A percentile compares a stretch with the other conserved stretches of the same genome.
Evolutionary conservation across 2,797 vertebrate genomes (phyloP).

Genomic region (Catostomus latipinnis): DNA sequence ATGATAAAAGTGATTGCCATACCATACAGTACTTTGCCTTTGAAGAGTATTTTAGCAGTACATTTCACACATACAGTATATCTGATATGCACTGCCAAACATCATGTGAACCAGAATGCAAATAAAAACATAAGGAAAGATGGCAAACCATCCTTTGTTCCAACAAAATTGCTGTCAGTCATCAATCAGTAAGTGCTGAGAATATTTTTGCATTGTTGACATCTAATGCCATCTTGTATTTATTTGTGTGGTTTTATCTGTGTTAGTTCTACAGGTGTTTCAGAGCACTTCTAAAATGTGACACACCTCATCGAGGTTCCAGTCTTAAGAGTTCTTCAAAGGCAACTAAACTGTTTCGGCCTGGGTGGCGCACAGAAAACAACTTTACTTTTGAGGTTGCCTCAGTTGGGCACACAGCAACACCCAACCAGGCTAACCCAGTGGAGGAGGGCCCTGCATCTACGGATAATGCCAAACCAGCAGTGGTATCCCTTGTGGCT

Average conservation of each 20-base stretch:
- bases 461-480: slow-evolving; percentile 62
- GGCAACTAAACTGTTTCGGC: slow-evolving; percentile 67
- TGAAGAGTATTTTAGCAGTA: no score
- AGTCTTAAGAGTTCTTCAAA: slow-evolving; percentile 76
- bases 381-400: slow-evolving; percentile 71
- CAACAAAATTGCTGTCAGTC: neutral
- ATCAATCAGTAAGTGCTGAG: neutral
- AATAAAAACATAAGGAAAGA: neutral
- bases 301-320: slow-evolving; percentile 66
- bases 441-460: slow-evolving; percentile 61
- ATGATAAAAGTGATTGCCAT: no score
- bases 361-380: slow-evolving; percentile 60
- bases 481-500: slow-evolving; percentile 67
- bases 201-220: neutral
- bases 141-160: neutral
- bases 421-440: slow-evolving; percentile 60
- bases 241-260: slow-evolving; percentile 46
- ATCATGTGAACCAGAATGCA: no score
- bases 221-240: slow-evolving; percentile 6
- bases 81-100: neutral
- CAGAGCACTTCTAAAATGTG: slow-evolving; percentile 73
- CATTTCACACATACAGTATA: no score
- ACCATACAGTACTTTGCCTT: no score
- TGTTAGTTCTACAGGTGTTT: slow-evolving; percentile 84
- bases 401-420: slow-evolving; percentile 64